Evolutionary conservation across 2,113 vertebrate genomes (phyloP), one percentile per base, ranked within the genome.

Genomic region (Marmota monax): DNA sequence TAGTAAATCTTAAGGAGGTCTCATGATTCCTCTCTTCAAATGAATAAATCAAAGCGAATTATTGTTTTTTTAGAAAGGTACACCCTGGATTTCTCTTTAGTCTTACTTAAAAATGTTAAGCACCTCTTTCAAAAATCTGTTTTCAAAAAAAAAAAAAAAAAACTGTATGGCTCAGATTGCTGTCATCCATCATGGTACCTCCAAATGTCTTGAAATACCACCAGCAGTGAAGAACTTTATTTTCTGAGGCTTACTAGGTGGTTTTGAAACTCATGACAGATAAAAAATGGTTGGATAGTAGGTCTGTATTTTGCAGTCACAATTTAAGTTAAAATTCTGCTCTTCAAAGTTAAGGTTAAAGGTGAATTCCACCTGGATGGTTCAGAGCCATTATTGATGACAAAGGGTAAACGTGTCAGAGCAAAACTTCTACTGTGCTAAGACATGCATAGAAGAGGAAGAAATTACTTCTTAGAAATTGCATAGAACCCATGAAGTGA

Each of bases 91-190:
- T 92, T 88, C 42, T 90, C 18, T 97, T 94, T 77, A 39, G 5
- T 72, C 29, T 92, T 22, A 61, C 34, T 90, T 34, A 45, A 82
- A 72, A 96, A 82, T 51, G 77, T 90, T 76, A 91, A 96, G 83
- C 6, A 83, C 39, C 12, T 84, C 45, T 83, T 32, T 89, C 29
- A 84, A 95, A 97, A 97, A 91, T 82, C 18, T 95, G 45, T 76
- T 96, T 88, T 88, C 70, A 88, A 92, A 94, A 80, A 34, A 90
- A 92, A 90, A 90, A 92, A 90, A 80, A 74, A 45, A 45, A 45
- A 45, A 45, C 23, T 45, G 1, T 29, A 16, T 79, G 25, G 25
- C 32, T 53, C 83, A 51, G 37, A 93, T 70, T 80, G 58, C 17
- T 89, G 9, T 20, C 72, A 25, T 51, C 58, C 3, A 53, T 70